phyloP scores from a whole-genome alignment of 2,113 vertebrate genomes.

The Butorides virescens region DNA sequence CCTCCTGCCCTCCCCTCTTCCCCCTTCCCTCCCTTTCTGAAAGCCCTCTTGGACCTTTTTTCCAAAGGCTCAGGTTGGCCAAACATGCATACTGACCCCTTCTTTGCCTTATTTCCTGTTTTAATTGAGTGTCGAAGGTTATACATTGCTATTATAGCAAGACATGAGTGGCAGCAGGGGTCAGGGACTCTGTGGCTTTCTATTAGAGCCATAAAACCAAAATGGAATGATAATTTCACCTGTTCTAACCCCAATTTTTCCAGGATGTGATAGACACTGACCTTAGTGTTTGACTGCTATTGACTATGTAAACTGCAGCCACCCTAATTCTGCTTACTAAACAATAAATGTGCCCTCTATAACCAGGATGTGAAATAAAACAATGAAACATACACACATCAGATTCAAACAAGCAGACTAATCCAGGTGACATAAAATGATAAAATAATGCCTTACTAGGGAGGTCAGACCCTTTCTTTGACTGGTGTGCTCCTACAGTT shows the following conservation, averaged over 20 bases:
- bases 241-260: constrained; percentile 80
- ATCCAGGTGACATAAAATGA: constrained; percentile 61
- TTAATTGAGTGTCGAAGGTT: constrained; percentile 78
- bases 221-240: constrained; percentile 80
- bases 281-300: constrained; percentile 75
- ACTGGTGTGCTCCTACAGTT: constrained; percentile 20
- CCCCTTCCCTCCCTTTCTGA: background rate
- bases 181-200: constrained; percentile 72
- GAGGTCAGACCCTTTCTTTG: constrained; percentile 48
- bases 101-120: constrained; percentile 75
- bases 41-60: constrained; percentile 55
- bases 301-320: constrained; percentile 75
- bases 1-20: background rate
- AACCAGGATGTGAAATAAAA: constrained; percentile 59
- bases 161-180: constrained; percentile 69
- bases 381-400: constrained; percentile 50
- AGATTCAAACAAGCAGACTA: constrained; percentile 53
- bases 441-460: constrained; percentile 60
- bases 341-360: constrained; percentile 64
- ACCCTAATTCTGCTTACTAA: constrained; percentile 75
- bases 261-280: constrained; percentile 72
- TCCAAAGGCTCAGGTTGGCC: constrained; percentile 30
- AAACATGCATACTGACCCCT: constrained; percentile 67
- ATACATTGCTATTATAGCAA: constrained; percentile 70
- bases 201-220: constrained; percentile 75